Evolutionary conservation across 2,113 vertebrate species (phyloP), one percentile per base, ranked within the genome.

Genomic region (Calidris pugnax): DNA sequence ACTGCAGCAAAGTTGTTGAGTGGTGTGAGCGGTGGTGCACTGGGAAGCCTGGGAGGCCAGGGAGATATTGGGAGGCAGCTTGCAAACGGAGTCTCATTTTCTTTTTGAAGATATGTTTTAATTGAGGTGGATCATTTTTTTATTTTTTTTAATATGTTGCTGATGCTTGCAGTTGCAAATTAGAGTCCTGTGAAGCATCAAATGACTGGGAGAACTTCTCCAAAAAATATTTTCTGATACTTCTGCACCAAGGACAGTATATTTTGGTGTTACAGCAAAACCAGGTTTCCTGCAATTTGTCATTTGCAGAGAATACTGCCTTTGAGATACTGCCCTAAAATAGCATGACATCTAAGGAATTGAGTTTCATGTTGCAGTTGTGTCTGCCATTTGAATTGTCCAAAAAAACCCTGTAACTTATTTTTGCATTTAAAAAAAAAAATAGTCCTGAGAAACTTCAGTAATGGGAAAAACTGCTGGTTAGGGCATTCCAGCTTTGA

Each of bases 401-500:
- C 12, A 59, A 64, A 84, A 84, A 47, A 23, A 2, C 2, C 11
- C 14, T 14, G 14, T 69, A 63, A 63, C 3, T 33, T 53, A 0
- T 28, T 32, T 59, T 78, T 69, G 59, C 21, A 45, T 72, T 76
- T 21, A 63, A 45, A 53, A 37, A 28, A 27, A 33, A 47, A 87
- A n/a, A 27, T 13, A 48, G 30, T 77, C 28, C 63, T n/a, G 11
- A 83, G 64, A 53, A 89, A 21, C 55, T 53, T 39, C 20, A 60
- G 55, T 75, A 85, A 73, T 51, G 82, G 74, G 76, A 71, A 85
- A 82, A 83, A 56, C 47, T 87, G 50, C 79, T 97, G 74, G 12
- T 83, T 86, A 93, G 19, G 12, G 9, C 73, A 67, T 67, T 90
- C 66, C 48, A 55, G 45, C 69, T 96, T 94, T 78, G 64, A 95